Evolutionary conservation across 2,888 invertebrate species (phyloP).

Genomic region (Euproctis similis): DNA sequence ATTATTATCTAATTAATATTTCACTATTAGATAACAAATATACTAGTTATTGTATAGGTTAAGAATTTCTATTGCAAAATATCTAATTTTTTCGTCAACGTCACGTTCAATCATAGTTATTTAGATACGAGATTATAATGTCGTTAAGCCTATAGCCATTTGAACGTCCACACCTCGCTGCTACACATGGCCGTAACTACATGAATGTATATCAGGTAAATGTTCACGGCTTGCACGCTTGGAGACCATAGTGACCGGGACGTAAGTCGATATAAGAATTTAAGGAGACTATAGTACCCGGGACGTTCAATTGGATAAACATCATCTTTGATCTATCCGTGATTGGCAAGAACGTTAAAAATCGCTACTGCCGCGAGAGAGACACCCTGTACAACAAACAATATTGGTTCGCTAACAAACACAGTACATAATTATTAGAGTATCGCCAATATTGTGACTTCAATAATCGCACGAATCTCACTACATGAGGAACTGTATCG

Average conservation of each 20-base stretch:
- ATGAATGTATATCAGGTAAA: too few relatives aligned
- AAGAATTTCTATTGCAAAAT: conserved; percentile 51
- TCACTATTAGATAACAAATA: conserved; percentile 49
- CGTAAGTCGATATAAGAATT: too few relatives aligned
- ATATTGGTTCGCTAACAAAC: conserved; percentile 23
- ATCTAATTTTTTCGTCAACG: conserved; percentile 50
- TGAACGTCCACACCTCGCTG: too few relatives aligned
- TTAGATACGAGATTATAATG: conserved; percentile 44
- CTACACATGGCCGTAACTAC: too few relatives aligned
- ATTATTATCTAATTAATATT: conserved; percentile 30
- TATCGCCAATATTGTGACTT: conserved; percentile 51
- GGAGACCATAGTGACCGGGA: too few relatives aligned
- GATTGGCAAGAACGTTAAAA: conserved; percentile 45
- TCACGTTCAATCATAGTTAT: conserved; percentile 37
- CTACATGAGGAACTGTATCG: conserved; percentile 74
- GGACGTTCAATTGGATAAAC: too few relatives aligned
- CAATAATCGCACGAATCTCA: conserved; percentile 63
- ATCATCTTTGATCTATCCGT: conserved; percentile 37
- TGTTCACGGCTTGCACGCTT: too few relatives aligned
- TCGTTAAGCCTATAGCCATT: conserved; percentile 49
- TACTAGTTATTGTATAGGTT: conserved; percentile 52
- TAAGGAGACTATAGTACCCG: too few relatives aligned
- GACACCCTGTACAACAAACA: conserved; percentile 32
- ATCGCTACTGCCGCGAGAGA: conserved; percentile 43
- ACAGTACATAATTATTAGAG: conserved; percentile 31